These are phyloP conservation scores for Tridacna crocea DNA, from an alignment of 2,888 invertebrate species.

Conservation along the genomic window DNA sequence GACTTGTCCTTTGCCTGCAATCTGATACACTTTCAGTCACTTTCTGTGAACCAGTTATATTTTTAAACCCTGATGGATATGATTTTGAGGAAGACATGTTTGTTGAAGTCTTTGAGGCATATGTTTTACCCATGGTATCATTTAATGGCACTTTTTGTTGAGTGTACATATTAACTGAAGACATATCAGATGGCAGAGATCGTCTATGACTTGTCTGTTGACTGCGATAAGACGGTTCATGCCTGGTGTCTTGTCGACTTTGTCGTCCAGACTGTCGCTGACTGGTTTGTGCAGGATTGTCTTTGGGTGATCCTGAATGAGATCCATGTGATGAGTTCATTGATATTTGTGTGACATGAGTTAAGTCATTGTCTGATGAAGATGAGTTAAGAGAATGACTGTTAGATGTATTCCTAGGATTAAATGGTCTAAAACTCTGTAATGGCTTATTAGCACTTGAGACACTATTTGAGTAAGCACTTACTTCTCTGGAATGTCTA, in stretches of 20 bases:
- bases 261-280: constrained; percentile 36
- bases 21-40: background rate
- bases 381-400: constrained; percentile 13
- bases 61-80: constrained; percentile 59
- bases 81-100: constrained; percentile 63
- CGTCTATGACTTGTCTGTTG: constrained; percentile 45
- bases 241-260: constrained; percentile 49
- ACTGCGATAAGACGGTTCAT: constrained; percentile 61
- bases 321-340: constrained; percentile 43
- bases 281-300: constrained; percentile 2
- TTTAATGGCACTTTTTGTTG: constrained; percentile 54
- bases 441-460: constrained; percentile 32
- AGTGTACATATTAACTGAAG: constrained; percentile 33
- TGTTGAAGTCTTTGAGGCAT: constrained; percentile 22
- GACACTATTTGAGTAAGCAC: constrained; percentile 14
- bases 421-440: constrained; percentile 38
- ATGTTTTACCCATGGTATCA: constrained; percentile 32
- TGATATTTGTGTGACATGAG: constrained; percentile 57
- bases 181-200: constrained; percentile 52
- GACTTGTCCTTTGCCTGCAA: background rate
- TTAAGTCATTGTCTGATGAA: constrained; percentile 45
- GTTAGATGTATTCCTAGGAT: constrained; percentile 41
- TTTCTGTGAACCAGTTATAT: background rate
- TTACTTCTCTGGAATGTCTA: background rate
- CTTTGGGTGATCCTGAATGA: constrained; percentile 9